Evolutionary conservation across 2,888 invertebrate species (phyloP), one percentile per base, ranked within the genome.

Genomic region (Parapristionchus giblindavisi): DNA sequence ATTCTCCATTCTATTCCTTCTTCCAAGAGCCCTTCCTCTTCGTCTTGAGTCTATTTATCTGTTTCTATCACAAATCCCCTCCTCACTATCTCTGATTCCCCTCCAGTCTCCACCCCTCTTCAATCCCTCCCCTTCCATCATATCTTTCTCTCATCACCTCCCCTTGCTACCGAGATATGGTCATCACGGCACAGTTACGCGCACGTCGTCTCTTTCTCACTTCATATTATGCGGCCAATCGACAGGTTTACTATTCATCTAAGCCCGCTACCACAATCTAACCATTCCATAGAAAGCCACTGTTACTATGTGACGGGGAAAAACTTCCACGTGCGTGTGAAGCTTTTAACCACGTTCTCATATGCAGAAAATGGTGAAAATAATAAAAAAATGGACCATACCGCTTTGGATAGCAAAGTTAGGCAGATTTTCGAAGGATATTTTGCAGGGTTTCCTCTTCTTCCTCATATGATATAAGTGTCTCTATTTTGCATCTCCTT

Each of bases 141-240:
- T 24, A 17, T 54, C 52, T 29, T 68, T 52, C 68, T 52, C 68
- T 52, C 36, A 21, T 52, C 68, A 52, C 51, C 54, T 14, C 54
- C 8, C 27, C n/a, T n/a, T 54, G 5, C 8, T 54, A 17, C n/a
- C 38, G 32, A 32, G 29, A 48, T 52, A 52, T 36, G 34, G n/a
- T 54, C 54, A 6, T 68, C 32, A 60, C 36, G 48, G 58, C 73
- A 68, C 56, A 75, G 52, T 48, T 79, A 2, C 75, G 77, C 58
- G 79, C 78, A 54, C 56, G 75, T 24, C 63, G 75, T 1, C 48
- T 75, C 11, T 81, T 81, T 66, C 54, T 79, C 40, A 65, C 78
- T 8, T 79, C 80, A 0, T 81, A 81, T 58, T 81, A 81, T 70
- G 76, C 79, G 1, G 79, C 81, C 6, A 81, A 80, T 68, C 40